Evolutionary conservation across 2,888 invertebrate species (phyloP).

Genomic region (Galerucella pusilla): DNA sequence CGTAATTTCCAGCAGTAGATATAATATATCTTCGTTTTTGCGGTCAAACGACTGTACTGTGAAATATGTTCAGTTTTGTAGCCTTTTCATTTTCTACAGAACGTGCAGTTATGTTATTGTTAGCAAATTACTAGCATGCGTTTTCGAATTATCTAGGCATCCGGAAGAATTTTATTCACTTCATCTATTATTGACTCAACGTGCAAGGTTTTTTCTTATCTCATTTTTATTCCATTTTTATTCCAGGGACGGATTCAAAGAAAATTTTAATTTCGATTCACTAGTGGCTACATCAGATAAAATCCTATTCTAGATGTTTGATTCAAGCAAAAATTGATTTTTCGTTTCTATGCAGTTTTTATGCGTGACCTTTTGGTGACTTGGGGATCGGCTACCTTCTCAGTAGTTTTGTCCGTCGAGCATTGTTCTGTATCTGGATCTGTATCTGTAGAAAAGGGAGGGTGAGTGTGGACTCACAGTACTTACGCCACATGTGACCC

Average conservation of each 20-base stretch:
- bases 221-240: background rate
- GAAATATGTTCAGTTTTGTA: background rate
- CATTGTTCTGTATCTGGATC: no score
- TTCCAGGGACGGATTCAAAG: background rate
- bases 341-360: no score
- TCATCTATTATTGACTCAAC: background rate
- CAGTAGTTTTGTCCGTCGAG: no score
- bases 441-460: no score
- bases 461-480: no score
- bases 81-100: conserved; percentile 2
- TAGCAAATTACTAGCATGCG: conserved; percentile 9
- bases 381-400: no score
- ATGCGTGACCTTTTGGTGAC: no score
- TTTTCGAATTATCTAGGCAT: conserved; percentile 14
- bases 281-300: no score
- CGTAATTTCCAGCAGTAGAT: background rate
- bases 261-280: background rate
- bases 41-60: background rate
- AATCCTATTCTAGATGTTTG: no score
- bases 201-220: background rate
- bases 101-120: conserved; percentile 15
- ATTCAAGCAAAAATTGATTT: no score
- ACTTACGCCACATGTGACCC: no score
- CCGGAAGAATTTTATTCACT: conserved; percentile 13
- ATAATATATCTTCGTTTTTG: background rate